Conservation (phyloP, 2,797 vertebrate genomes). For the Enteromius trimaculatus region DNA sequence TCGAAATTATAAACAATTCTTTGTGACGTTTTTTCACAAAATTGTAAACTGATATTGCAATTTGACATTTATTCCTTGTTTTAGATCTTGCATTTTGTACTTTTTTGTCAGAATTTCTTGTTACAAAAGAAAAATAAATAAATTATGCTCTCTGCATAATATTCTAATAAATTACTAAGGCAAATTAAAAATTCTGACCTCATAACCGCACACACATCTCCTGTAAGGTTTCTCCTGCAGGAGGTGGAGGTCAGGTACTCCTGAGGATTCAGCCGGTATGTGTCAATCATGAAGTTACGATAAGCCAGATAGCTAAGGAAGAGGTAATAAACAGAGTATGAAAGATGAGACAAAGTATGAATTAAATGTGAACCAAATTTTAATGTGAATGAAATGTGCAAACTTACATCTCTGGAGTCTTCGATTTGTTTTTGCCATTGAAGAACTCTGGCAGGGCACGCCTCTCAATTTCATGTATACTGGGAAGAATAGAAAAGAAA, state of each 20-base stretch:
- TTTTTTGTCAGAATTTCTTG: no score
- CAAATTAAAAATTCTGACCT: slow-evolving; percentile 75
- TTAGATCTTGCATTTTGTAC: no score
- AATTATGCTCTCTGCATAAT: background rate
- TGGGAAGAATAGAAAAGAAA: slow-evolving; percentile 58
- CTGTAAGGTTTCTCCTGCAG: slow-evolving; percentile 93
- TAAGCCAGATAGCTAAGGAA: slow-evolving; percentile 92
- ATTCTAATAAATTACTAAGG: background rate
- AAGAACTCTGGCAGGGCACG: slow-evolving; percentile 96
- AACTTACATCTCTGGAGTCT: slow-evolving; percentile 97
- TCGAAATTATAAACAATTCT: no score
- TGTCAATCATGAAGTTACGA: slow-evolving; percentile 99
- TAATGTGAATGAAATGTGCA: background rate
- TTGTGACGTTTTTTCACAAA: no score
- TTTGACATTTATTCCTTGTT: no score
- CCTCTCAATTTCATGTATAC: slow-evolving; percentile 96
- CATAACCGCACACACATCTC: slow-evolving; percentile 97
- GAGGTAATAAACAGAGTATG: background rate
- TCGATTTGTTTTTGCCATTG: slow-evolving; percentile 97
- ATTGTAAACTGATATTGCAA: no score
- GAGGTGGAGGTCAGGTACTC: slow-evolving; percentile 98
- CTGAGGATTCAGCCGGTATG: slow-evolving; percentile 95
- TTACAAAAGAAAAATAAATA: no score
- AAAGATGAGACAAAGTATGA: background rate
- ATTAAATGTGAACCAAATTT: background rate